phyloP scores from a whole-genome alignment of 1,140 invertebrate genomes.

The Bombus vancouverensis region DNA sequence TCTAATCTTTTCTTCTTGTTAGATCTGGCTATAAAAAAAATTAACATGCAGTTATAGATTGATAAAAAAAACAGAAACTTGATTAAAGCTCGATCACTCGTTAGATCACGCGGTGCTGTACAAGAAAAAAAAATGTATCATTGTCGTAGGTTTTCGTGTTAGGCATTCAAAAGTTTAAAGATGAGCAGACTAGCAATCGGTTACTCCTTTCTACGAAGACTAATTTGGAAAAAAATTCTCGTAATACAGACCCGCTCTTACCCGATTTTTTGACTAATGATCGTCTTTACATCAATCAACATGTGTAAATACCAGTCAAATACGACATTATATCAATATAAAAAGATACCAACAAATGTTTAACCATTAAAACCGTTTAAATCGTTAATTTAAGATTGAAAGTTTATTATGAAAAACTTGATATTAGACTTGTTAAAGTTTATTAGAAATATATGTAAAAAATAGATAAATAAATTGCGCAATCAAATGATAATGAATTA shows the following conservation, averaged over 20 bases:
- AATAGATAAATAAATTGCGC: neutral
- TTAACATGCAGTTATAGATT: conserved; percentile 10
- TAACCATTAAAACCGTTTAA: neutral
- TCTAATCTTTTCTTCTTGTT: neutral
- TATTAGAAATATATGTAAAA: neutral
- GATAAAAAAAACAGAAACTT: neutral
- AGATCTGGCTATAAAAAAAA: neutral
- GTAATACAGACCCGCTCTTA: conserved; percentile 67
- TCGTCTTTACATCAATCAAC: conserved; percentile 49
- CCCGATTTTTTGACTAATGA: conserved; percentile 49
- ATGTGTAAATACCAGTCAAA: conserved; percentile 17
- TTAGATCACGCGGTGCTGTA: conserved; percentile 37
- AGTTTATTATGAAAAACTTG: no score
- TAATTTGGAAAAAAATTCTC: conserved; percentile 18
- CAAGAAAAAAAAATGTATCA: conserved; percentile 13
- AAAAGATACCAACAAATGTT: neutral
- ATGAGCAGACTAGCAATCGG: neutral
- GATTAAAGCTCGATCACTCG: conserved; percentile 38
- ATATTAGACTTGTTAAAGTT: neutral
- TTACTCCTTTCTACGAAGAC: neutral
- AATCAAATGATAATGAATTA: neutral
- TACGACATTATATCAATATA: conserved; percentile 17
- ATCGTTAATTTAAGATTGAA: neutral
- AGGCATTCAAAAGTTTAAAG: conserved; percentile 23
- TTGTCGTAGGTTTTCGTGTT: conserved; percentile 4